A percentile compares a stretch with the other conserved stretches of the same genome.
Conservation (phyloP, 2,888 invertebrate species). For the Chymomyza caudatula region DNA sequence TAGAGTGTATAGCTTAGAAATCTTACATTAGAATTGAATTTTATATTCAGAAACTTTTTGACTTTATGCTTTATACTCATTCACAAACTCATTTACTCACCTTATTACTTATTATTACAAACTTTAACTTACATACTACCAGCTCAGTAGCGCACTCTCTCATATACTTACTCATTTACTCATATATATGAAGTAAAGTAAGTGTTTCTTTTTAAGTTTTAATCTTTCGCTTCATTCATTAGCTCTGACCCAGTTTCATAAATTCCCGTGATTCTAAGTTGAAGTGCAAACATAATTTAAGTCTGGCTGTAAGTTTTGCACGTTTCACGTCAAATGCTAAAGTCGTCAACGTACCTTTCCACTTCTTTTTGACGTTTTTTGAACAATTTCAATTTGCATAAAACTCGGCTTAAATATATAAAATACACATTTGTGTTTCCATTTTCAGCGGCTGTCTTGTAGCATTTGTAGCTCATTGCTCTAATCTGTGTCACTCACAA, state of each 20-base stretch:
- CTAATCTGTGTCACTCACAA: conserved; percentile 16
- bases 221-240: background rate
- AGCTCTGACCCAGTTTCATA: background rate
- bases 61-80: too few relatives aligned
- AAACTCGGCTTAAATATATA: conserved; percentile 43
- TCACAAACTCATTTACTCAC: too few relatives aligned
- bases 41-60: too few relatives aligned
- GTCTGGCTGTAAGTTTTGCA: background rate
- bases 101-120: too few relatives aligned
- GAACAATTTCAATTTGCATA: conserved; percentile 64
- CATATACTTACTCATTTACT: too few relatives aligned
- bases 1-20: too few relatives aligned
- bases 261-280: background rate
- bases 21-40: too few relatives aligned
- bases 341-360: conserved; percentile 15
- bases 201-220: too few relatives aligned
- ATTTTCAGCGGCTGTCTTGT: background rate
- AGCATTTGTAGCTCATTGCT: background rate
- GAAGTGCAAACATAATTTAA: background rate
- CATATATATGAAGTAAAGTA: too few relatives aligned
- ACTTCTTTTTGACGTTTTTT: too few relatives aligned
- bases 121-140: too few relatives aligned
- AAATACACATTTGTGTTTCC: conserved; percentile 12
- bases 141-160: too few relatives aligned
- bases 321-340: background rate